Conservation (phyloP, 2,888 invertebrate genomes). For the Tanypteryx hageni region DNA sequence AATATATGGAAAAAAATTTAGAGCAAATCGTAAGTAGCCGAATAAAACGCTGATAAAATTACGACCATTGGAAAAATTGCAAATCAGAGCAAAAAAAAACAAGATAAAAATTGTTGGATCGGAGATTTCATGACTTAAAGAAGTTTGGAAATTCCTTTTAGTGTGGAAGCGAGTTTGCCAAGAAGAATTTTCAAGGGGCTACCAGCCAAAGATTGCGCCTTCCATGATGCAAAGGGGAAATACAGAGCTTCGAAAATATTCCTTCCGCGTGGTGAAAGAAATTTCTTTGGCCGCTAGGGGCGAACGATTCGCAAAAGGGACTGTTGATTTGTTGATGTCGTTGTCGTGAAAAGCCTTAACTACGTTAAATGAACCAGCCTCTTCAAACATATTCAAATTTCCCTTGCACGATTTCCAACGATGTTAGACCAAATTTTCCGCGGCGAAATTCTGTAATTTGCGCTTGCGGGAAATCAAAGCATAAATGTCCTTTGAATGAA, state of each 20-base stretch:
- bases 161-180: background rate
- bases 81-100: no score
- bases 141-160: background rate
- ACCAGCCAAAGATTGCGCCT: background rate
- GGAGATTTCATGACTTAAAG: background rate
- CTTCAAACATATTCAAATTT: background rate
- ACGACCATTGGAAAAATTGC: no score
- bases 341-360: background rate
- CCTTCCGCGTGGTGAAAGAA: background rate
- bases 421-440: background rate
- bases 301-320: background rate
- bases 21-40: no score
- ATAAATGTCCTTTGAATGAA: no score
- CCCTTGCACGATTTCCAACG: background rate
- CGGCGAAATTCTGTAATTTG: background rate
- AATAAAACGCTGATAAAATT: no score
- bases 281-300: background rate
- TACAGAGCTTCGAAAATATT: background rate
- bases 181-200: background rate
- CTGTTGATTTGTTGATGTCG: background rate
- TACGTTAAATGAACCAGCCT: background rate
- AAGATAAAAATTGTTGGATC: no score
- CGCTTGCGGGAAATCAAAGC: no score
- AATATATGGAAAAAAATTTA: no score
- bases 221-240: background rate